These are phyloP conservation scores for Cololabis saira DNA, from an alignment of 2,113 vertebrate genomes.

Conservation along the genomic window DNA sequence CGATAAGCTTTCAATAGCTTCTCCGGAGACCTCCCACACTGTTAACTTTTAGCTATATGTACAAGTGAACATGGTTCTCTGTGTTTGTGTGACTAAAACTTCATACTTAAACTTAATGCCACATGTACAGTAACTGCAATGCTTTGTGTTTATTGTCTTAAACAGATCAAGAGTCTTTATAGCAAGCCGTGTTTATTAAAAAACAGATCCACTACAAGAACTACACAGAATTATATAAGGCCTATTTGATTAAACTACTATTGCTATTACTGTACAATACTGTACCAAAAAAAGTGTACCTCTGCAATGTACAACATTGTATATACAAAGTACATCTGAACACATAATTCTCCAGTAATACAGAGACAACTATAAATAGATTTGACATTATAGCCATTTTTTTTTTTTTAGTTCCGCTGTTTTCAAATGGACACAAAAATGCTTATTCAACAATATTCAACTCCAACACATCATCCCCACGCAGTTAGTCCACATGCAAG, in stretches of 20 bases:
- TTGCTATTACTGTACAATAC: conserved; percentile 93
- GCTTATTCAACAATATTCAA: conserved; percentile 81
- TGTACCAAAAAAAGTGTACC: conserved; percentile 90
- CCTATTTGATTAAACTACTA: conserved; percentile 86
- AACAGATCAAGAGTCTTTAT: conserved; percentile 57
- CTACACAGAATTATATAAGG: conserved; percentile 86
- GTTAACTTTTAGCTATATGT: no score
- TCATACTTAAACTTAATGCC: no score
- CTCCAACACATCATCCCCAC: conserved; percentile 73
- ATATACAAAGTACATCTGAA: conserved; percentile 94
- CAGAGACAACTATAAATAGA: conserved; percentile 88
- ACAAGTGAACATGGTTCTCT: no score
- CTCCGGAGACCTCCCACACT: no score
- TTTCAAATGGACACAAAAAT: conserved; percentile 79
- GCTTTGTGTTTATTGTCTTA: conserved; percentile 1
- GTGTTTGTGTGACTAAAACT: no score
- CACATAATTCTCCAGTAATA: conserved; percentile 88
- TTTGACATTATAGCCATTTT: conserved; percentile 79
- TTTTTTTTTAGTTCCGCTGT: conserved; percentile 75
- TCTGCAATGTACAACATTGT: conserved; percentile 94
- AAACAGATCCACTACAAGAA: conserved; percentile 82
- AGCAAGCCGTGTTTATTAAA: conserved; percentile 87
- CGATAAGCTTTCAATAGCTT: no score
- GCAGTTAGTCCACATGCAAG: conserved; percentile 79
- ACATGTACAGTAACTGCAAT: no score